These are phyloP conservation scores for Eptatretus burgeri DNA, from an alignment of 2,113 vertebrate species.

Conservation along the genomic window DNA sequence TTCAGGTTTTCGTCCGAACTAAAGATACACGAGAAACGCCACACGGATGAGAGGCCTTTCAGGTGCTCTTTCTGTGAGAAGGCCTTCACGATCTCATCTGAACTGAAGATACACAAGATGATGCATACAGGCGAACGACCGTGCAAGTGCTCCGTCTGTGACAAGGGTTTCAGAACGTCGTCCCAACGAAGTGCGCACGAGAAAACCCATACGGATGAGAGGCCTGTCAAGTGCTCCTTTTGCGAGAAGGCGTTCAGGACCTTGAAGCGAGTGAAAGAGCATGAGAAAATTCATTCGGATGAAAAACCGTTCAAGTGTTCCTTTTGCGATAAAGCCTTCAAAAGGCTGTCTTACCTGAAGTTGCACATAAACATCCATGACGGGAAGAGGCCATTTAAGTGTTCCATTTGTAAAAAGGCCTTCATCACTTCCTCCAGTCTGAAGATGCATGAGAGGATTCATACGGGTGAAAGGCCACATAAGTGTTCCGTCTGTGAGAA, in stretches of 20 bases:
- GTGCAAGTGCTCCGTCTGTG: not conserved
- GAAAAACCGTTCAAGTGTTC: not conserved
- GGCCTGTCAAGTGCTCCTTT: not conserved
- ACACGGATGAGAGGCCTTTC: conserved; percentile 8
- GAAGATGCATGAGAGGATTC: too few relatives aligned
- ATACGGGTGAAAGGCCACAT: too few relatives aligned
- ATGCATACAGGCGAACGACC: not conserved
- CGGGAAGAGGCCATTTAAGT: too few relatives aligned
- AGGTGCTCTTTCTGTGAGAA: not conserved
- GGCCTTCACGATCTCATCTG: not conserved
- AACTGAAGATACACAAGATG: not conserved
- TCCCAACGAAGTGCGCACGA: too few relatives aligned
- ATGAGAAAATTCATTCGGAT: not conserved
- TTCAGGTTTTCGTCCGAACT: conserved; percentile 11
- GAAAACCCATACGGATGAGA: too few relatives aligned
- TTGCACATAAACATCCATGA: too few relatives aligned
- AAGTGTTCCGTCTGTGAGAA: too few relatives aligned
- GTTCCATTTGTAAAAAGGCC: too few relatives aligned
- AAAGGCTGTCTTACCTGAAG: too few relatives aligned
- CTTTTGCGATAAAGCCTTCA: too few relatives aligned
- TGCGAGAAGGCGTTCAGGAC: not conserved
- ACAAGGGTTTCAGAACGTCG: too few relatives aligned
- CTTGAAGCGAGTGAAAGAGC: not conserved
- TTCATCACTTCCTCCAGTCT: too few relatives aligned
- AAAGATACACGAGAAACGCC: conserved; percentile 20